A percentile compares a stretch with the other conserved stretches of the same genome.
Evolutionary conservation across 2,888 invertebrate species (phyloP).

Genomic region (Caenorhabditis sinica): DNA sequence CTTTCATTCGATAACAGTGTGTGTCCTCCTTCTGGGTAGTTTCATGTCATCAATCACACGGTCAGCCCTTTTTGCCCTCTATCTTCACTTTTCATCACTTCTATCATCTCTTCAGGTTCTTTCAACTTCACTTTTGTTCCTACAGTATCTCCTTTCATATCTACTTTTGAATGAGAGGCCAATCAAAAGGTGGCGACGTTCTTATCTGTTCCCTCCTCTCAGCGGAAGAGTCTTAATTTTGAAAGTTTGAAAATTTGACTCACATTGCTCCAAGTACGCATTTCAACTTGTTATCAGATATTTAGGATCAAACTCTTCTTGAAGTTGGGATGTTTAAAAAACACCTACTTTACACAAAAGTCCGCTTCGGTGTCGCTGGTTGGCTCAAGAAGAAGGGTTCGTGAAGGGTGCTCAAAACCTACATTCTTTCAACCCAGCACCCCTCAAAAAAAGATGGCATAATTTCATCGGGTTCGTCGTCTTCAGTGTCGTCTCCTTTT

Average conservation of each 20-base stretch:
- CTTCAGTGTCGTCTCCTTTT: slow-evolving; percentile 3
- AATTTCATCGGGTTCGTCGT: slow-evolving; percentile 31
- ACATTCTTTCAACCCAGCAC: slow-evolving; percentile 22
- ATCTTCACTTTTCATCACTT: slow-evolving; percentile 16
- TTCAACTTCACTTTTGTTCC: neutral
- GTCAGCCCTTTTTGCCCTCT: slow-evolving; percentile 30
- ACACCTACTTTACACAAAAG: slow-evolving; percentile 1
- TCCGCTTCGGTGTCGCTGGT: neutral
- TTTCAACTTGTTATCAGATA: neutral
- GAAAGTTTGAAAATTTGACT: too few species aligned
- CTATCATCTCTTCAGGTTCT: slow-evolving; percentile 21
- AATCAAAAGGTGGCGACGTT: neutral
- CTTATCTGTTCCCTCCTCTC: too few species aligned
- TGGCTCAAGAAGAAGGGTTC: neutral
- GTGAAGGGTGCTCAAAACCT: neutral
- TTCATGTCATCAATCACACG: slow-evolving; percentile 58
- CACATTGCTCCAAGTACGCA: too few species aligned
- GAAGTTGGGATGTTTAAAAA: neutral
- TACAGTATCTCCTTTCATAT: slow-evolving; percentile 9
- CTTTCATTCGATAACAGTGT: slow-evolving; percentile 51
- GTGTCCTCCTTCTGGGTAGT: slow-evolving; percentile 55
- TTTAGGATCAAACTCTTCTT: neutral
- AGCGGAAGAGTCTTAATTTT: too few species aligned
- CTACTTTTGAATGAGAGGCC: neutral
- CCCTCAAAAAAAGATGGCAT: slow-evolving; percentile 18